Evolutionary conservation across 2,797 vertebrate species (phyloP).

Genomic region (Danio tinwini): DNA sequence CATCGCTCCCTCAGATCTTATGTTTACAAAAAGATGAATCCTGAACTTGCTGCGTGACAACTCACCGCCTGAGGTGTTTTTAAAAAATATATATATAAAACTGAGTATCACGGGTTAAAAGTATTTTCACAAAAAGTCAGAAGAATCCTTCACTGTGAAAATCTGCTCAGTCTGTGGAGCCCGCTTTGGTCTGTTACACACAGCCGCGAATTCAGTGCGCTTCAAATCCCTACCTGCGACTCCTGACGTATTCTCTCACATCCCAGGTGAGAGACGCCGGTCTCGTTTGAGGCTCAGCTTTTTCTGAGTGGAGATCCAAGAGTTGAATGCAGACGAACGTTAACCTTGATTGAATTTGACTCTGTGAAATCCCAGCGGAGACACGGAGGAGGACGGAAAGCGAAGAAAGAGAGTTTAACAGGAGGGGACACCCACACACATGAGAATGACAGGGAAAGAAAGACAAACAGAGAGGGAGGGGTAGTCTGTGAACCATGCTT

Average conservation of each 20-base stretch:
- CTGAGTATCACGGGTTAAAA: slow-evolving; percentile 40
- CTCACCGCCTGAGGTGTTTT: slow-evolving; percentile 28
- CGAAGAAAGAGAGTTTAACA: slow-evolving; percentile 47
- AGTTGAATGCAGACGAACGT: slow-evolving; percentile 41
- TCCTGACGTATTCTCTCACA: slow-evolving; percentile 46
- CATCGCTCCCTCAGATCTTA: slow-evolving; percentile 21
- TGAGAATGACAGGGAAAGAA: slow-evolving; percentile 40
- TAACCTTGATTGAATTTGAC: slow-evolving; percentile 50
- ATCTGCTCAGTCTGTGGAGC: slow-evolving; percentile 41
- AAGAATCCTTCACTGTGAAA: slow-evolving; percentile 34
- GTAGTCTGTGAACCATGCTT: slow-evolving; percentile 58
- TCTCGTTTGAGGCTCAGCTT: slow-evolving; percentile 29
- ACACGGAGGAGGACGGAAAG: slow-evolving; percentile 41
- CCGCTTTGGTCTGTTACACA: slow-evolving; percentile 44
- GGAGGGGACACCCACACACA: slow-evolving; percentile 33
- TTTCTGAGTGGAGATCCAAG: slow-evolving; percentile 40
- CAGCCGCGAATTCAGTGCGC: slow-evolving; percentile 13
- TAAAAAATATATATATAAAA: not conserved
- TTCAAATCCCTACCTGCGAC: slow-evolving; percentile 44
- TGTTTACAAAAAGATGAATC: slow-evolving; percentile 10
- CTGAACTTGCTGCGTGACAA: slow-evolving; percentile 3
- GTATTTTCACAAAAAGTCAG: slow-evolving; percentile 1
- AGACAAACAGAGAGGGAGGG: slow-evolving; percentile 36
- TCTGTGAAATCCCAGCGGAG: slow-evolving; percentile 41
- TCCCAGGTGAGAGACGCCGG: slow-evolving; percentile 37